Base-by-base conservation (phyloP, 2,888 invertebrate genomes). In the Endotricha flammealis region DNA sequence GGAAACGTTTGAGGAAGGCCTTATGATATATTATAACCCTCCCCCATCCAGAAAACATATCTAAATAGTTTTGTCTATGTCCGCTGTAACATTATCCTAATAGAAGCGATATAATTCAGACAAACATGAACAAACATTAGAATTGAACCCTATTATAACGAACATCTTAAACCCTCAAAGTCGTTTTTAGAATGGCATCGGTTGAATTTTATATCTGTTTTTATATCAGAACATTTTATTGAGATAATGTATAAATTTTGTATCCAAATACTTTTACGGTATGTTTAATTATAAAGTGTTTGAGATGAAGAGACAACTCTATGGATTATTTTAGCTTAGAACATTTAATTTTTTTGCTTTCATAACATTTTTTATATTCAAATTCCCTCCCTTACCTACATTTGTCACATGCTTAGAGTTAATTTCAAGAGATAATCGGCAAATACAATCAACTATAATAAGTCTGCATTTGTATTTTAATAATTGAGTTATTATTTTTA, bases 331-430 rank as follows among this genome's bases (percentile, higher is more conserved):
- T 11, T 11, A 25, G 24, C 11, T 9, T 25, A 9, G 11, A 11
- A 25, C 24, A 25, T 25, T n/a, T 16, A 16, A 16, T 41, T 36
- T 38, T 36, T 38, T 11, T 11, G 11, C 9, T 25, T 11, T 11
- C 11, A 9, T 25, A 4, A 3, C n/a, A n/a, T 23, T 2, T 23
- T 2, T 11, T 25, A n/a, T 25, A 10, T 25, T 25, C 3, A 16
- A 16, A 20, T 38, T 44, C 39, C 46, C 27, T 42, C 43, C 24
- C 39, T 25, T 17, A 28, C 38, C 14, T 22, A 45, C 34, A 40
- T 51, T 43, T n/a, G n/a, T n/a, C n/a, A n/a, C n/a, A n/a, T n/a
- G n/a, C n/a, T n/a, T n/a, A n/a, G n/a, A n/a, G n/a, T n/a, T n/a
- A n/a, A n/a, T n/a, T n/a, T n/a, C n/a, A n/a, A n/a, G n/a, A n/a